These are phyloP conservation scores for Leptinotarsa tumamoca DNA, from an alignment of 2,888 invertebrate genomes.

Conservation along the genomic window DNA sequence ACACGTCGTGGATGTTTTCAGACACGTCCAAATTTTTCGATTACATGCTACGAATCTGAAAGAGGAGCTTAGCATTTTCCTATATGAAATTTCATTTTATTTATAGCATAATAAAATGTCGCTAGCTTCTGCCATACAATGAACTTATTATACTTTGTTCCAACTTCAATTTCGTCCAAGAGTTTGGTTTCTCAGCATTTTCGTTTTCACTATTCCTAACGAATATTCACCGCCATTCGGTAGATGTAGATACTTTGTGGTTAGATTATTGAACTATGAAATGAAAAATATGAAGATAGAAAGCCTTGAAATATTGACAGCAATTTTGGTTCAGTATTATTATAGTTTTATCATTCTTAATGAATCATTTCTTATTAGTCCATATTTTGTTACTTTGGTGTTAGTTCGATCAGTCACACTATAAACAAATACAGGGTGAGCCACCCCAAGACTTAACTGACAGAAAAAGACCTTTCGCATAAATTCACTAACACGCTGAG, in stretches of 20 bases:
- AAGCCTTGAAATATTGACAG: too few species aligned
- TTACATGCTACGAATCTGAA: slow-evolving; percentile 2
- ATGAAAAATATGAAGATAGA: not conserved
- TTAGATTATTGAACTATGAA: not conserved
- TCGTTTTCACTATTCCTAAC: not conserved
- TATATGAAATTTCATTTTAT: not conserved
- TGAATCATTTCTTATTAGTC: too few species aligned
- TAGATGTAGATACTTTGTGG: not conserved
- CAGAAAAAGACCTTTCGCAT: too few species aligned
- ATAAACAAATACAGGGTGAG: too few species aligned
- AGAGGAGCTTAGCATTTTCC: not conserved
- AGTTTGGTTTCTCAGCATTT: not conserved
- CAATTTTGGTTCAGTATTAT: too few species aligned
- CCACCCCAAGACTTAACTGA: too few species aligned
- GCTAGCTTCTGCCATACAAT: not conserved
- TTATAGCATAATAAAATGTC: slow-evolving; percentile 1
- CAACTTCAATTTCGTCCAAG: not conserved
- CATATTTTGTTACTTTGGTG: too few species aligned
- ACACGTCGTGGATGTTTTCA: not conserved
- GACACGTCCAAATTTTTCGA: not conserved
- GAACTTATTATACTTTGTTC: slow-evolving; percentile 2
- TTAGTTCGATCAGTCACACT: too few species aligned
- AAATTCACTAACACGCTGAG: too few species aligned
- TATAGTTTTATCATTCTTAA: too few species aligned
- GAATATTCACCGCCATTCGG: not conserved